A percentile compares a stretch with the other conserved stretches of the same genome.
phyloP scores from a whole-genome alignment of 2,888 invertebrate genomes.

The Monoplex corrugatus region DNA sequence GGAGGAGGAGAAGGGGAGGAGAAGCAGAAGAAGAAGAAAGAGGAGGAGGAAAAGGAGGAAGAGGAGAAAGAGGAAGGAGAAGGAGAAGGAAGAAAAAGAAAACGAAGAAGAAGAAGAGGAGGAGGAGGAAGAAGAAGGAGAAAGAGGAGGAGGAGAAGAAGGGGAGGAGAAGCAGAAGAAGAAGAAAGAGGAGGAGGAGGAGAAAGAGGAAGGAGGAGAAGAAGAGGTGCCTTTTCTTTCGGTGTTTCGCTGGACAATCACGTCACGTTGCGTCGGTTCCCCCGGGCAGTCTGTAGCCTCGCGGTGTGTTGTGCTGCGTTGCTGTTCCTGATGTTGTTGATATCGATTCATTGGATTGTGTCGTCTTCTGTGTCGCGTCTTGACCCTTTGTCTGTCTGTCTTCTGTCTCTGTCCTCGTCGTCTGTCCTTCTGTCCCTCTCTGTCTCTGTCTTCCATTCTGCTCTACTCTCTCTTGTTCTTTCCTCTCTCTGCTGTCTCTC shows the following conservation, averaged over 20 bases:
- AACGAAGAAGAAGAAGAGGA: background rate
- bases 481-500: background rate
- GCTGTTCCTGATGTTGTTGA: no score
- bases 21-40: background rate
- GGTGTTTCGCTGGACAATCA: no score
- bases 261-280: no score
- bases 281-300: no score
- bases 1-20: background rate
- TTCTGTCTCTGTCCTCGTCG: constrained; percentile 1
- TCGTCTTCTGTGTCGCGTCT: no score
- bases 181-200: background rate
- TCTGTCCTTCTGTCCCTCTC: constrained; percentile 10
- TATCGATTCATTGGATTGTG: no score
- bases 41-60: no score
- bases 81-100: background rate
- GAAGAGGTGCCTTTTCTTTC: no score
- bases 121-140: background rate
- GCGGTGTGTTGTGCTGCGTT: no score
- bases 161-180: background rate
- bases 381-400: background rate
- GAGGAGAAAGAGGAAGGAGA: no score
- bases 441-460: background rate
- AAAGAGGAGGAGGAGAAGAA: background rate
- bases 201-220: background rate
- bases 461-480: background rate